These are phyloP conservation scores for Sclerodermus sp. DNA, from an alignment of 2,888 invertebrate species.

Conservation along the genomic window DNA sequence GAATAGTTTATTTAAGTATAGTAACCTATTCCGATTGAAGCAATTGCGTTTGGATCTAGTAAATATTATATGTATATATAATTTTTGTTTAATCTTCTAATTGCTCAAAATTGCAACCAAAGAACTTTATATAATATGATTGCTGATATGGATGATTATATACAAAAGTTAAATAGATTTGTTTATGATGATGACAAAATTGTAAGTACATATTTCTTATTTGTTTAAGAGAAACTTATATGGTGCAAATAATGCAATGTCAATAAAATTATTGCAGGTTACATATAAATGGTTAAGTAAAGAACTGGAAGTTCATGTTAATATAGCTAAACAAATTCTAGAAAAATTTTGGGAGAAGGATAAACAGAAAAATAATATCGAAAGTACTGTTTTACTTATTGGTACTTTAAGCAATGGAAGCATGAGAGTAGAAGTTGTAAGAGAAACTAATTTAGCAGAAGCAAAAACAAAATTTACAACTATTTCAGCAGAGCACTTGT, in stretches of 20 bases:
- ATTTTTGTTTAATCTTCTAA: too few relatives aligned
- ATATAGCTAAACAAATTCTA: conserved; percentile 55
- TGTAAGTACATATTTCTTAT: conserved; percentile 24
- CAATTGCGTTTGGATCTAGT: too few relatives aligned
- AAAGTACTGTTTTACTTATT: conserved; percentile 50
- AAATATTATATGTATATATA: too few relatives aligned
- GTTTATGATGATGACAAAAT: conserved; percentile 45
- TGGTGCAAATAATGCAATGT: background rate
- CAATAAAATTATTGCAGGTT: conserved; percentile 41
- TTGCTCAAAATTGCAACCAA: too few relatives aligned
- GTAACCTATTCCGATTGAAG: too few relatives aligned
- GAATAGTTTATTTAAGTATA: too few relatives aligned
- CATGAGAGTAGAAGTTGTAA: conserved; percentile 51
- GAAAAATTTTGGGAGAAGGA: conserved; percentile 46
- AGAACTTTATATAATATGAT: conserved; percentile 20
- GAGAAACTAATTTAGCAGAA: conserved; percentile 39
- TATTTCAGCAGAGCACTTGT: conserved; percentile 55
- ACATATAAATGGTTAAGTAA: conserved; percentile 59
- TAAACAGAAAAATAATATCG: conserved; percentile 32
- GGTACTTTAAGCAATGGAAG: conserved; percentile 45
- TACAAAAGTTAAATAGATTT: conserved; percentile 35
- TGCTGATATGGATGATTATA: conserved; percentile 29
- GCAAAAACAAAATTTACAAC: conserved; percentile 46
- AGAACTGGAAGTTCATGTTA: conserved; percentile 56
- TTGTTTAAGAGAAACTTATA: background rate